Evolutionary conservation across 2,113 vertebrate genomes (phyloP).

Genomic region (Sturnira hondurensis): DNA sequence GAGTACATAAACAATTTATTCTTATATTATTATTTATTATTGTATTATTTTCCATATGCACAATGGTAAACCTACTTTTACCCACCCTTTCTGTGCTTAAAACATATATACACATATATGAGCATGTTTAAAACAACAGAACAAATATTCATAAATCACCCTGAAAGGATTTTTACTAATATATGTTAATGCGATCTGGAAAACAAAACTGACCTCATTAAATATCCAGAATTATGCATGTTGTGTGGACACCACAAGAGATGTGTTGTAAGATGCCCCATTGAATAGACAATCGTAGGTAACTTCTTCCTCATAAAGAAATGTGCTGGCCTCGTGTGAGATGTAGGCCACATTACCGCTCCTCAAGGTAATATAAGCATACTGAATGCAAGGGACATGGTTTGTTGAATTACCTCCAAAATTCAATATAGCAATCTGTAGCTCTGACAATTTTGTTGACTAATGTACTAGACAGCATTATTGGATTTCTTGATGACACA

Average conservation of each 20-base stretch:
- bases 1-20: no score
- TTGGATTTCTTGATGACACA: neutral
- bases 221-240: neutral
- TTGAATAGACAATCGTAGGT: neutral
- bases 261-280: neutral
- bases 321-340: neutral
- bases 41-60: no score
- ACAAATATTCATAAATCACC: neutral
- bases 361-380: neutral
- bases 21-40: no score
- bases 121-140: neutral
- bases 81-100: neutral
- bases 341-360: neutral
- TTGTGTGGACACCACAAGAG: neutral
- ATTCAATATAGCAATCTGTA: neutral
- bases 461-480: neutral
- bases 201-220: neutral
- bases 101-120: neutral
- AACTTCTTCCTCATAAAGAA: neutral
- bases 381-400: neutral
- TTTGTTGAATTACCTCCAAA: conserved; percentile 23
- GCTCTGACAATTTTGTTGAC: neutral
- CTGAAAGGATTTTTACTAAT: neutral
- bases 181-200: neutral
- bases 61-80: neutral